phyloP scores from a whole-genome alignment of 2,113 vertebrate genomes.

The Pao palembangensis region DNA sequence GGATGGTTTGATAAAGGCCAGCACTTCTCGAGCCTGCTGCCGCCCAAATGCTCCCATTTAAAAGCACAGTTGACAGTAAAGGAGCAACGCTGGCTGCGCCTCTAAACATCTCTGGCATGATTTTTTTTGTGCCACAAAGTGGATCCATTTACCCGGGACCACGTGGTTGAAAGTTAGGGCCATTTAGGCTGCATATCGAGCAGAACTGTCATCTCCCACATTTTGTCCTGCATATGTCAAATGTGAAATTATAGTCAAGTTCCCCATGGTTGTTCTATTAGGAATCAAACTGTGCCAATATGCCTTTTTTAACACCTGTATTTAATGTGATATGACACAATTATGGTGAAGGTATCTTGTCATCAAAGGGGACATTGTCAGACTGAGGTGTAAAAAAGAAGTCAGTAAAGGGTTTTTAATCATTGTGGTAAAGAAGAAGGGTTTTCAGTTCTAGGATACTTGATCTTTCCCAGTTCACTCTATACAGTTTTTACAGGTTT shows the following conservation, averaged over 20 bases:
- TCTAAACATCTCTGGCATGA: constrained; percentile 41
- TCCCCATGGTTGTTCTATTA: constrained; percentile 18
- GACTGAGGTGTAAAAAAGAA: too few relatives aligned
- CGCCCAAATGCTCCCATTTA: constrained; percentile 62
- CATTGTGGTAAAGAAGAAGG: too few relatives aligned
- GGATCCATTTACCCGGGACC: constrained; percentile 35
- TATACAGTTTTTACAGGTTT: too few relatives aligned
- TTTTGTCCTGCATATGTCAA: constrained; percentile 43
- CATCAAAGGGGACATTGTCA: too few relatives aligned
- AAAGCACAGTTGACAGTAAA: constrained; percentile 32
- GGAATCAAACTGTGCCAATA: constrained; percentile 12
- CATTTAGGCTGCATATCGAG: constrained; percentile 70
- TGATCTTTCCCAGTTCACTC: too few relatives aligned
- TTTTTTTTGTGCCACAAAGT: constrained; percentile 26
- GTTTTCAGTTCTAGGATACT: too few relatives aligned
- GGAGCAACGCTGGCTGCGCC: constrained; percentile 2
- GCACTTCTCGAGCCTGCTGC: constrained; percentile 36
- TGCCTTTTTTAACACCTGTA: constrained; percentile 10
- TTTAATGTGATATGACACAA: constrained; percentile 11
- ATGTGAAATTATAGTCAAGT: constrained; percentile 56
- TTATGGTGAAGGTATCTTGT: not conserved
- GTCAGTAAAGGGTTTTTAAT: too few relatives aligned
- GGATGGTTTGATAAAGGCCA: constrained; percentile 60
- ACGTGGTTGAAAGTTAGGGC: constrained; percentile 46
- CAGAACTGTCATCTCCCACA: constrained; percentile 24